Evolutionary conservation across 30 jellyfish, hydroid and myxozoan genomes (phyloP).

Genomic region (Aurelia coerulea): DNA sequence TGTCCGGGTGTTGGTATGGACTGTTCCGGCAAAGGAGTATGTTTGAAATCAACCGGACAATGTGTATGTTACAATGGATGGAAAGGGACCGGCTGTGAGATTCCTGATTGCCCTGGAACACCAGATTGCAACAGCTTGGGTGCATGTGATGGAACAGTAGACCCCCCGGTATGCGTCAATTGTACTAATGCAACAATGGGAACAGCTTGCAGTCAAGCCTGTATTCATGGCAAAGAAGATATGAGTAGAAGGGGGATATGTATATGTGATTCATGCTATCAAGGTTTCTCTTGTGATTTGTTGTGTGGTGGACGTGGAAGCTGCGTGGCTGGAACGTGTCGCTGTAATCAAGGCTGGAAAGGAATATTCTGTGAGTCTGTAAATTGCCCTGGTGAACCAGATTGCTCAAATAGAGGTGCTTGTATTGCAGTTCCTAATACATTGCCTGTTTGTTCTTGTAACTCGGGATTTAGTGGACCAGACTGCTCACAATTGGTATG

Average conservation of each 20-base stretch:
- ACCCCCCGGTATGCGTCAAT: conserved; percentile 70
- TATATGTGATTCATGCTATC: conserved; percentile 53
- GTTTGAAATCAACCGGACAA: conserved; percentile 49
- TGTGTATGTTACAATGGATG: conserved; percentile 67
- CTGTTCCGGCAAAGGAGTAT: conserved; percentile 74
- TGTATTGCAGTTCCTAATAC: conserved; percentile 55
- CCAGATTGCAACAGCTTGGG: conserved; percentile 66
- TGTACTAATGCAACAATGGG: conserved; percentile 76
- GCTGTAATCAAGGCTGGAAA: conserved; percentile 64
- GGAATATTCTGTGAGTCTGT: conserved; percentile 48
- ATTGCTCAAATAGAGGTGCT: conserved; percentile 68
- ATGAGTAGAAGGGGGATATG: conserved; percentile 61
- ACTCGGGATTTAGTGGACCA: conserved; percentile 63
- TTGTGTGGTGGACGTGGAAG: conserved; percentile 60
- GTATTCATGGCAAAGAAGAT: conserved; percentile 64
- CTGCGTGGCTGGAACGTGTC: conserved; percentile 27
- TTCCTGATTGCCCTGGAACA: conserved; percentile 73
- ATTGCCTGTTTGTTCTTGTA: conserved; percentile 69
- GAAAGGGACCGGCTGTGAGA: conserved; percentile 69
- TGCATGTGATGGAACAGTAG: conserved; percentile 45
- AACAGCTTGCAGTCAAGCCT: conserved; percentile 42
- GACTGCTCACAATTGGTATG: conserved; percentile 65
- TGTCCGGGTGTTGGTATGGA: conserved; percentile 60
- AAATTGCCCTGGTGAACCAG: conserved; percentile 81
- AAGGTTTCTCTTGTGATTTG: conserved; percentile 68